Conservation (phyloP, 1,140 invertebrate species). For the Drosophila orena region DNA sequence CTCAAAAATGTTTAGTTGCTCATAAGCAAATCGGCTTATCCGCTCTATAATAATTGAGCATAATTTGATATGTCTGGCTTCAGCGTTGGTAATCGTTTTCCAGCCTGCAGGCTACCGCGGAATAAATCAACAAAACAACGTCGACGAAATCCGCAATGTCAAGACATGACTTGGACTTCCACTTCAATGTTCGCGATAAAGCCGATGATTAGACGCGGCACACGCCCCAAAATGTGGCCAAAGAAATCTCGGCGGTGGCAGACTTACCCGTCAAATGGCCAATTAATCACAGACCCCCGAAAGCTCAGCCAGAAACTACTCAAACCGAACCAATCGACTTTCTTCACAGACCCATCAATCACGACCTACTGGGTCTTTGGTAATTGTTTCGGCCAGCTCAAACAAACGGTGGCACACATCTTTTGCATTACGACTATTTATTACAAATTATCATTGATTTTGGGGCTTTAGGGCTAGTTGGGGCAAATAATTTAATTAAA, state of each 20-base stretch:
- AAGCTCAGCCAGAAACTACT: constrained; percentile 7
- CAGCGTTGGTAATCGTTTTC: constrained; percentile 2
- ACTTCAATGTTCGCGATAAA: constrained; percentile 78
- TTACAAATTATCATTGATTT: constrained; percentile 45
- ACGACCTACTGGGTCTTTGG: constrained; percentile 25
- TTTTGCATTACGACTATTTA: constrained; percentile 38
- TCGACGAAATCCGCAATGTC: constrained; percentile 36
- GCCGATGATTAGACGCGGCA: constrained; percentile 70
- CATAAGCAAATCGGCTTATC: constrained; percentile 38
- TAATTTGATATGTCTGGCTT: constrained; percentile 44
- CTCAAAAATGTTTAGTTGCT: constrained; percentile 21
- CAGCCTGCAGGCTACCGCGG: constrained; percentile 51
- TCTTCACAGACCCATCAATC: constrained; percentile 63
- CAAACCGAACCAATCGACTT: constrained; percentile 34
- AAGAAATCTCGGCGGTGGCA: constrained; percentile 64
- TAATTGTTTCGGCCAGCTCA: constrained; percentile 57
- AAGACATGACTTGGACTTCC: constrained; percentile 68
- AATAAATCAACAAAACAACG: constrained; percentile 12
- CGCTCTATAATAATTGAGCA: constrained; percentile 27
- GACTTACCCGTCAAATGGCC: constrained; percentile 63
- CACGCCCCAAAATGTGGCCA: constrained; percentile 60
- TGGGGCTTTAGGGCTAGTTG: constrained; percentile 61
- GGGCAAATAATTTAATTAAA: constrained; percentile 66
- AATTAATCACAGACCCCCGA: constrained; percentile 70
- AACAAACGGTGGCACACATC: constrained; percentile 20